phyloP scores from a whole-genome alignment of 2,797 vertebrate genomes.

The Acanthurus lineatus region DNA sequence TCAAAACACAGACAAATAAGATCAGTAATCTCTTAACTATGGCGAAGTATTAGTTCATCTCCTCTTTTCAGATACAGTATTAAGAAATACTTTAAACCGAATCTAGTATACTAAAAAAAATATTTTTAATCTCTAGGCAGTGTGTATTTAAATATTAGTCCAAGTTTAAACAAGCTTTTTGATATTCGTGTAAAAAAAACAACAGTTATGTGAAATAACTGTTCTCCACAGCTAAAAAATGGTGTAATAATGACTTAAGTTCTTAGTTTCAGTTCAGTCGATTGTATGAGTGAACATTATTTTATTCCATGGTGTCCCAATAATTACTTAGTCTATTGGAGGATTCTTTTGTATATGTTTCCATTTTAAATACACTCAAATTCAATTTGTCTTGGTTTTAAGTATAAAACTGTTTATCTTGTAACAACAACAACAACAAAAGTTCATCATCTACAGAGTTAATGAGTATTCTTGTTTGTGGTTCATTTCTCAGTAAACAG shows the following conservation, averaged over 20 bases:
- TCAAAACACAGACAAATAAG: background rate
- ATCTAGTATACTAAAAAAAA: background rate
- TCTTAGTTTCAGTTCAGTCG: too few species aligned
- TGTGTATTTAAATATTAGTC: background rate
- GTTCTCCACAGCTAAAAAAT: background rate
- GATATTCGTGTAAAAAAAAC: background rate
- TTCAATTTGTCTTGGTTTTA: background rate
- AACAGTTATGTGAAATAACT: background rate
- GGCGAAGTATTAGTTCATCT: background rate
- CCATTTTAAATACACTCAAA: background rate
- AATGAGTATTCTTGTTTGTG: constrained; percentile 37
- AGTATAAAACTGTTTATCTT: constrained; percentile 3
- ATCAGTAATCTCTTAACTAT: background rate
- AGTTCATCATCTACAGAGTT: constrained; percentile 16
- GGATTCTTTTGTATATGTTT: too few species aligned
- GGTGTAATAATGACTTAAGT: too few species aligned
- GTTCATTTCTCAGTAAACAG: constrained; percentile 43
- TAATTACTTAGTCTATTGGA: background rate
- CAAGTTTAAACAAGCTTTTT: background rate
- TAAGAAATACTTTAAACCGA: background rate
- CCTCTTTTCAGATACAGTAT: background rate
- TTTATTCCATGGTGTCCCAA: background rate
- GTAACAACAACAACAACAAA: background rate
- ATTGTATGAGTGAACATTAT: background rate
- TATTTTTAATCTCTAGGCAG: background rate